Conservation (phyloP, 2,113 vertebrate genomes). For the Pantherophis guttatus region DNA sequence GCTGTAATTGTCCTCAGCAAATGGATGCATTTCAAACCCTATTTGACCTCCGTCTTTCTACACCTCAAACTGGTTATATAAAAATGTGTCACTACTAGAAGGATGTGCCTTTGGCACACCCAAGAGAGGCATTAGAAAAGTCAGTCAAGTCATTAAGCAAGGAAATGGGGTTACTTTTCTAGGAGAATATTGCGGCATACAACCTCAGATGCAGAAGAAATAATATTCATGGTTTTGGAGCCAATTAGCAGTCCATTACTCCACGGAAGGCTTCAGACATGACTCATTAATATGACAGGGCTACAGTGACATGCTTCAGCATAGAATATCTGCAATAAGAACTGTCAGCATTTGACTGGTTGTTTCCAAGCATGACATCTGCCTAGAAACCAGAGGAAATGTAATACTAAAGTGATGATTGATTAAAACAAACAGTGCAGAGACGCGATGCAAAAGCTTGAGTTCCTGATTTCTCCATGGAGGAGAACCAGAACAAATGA, state of each 20-base stretch:
- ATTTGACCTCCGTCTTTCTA: not conserved
- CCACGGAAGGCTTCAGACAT: not conserved
- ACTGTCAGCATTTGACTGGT: not conserved
- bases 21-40: not conserved
- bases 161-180: not conserved
- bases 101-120: not conserved
- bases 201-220: not conserved
- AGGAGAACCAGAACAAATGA: not conserved
- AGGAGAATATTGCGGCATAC: not conserved
- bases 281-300: constrained; percentile 12
- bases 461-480: not conserved
- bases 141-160: not conserved
- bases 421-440: not conserved
- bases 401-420: not conserved
- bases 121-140: not conserved
- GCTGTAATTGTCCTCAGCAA: not conserved
- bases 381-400: not conserved
- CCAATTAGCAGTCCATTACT: constrained; percentile 26
- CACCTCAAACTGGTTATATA: not conserved
- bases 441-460: not conserved
- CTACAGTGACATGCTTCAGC: not conserved
- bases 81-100: not conserved
- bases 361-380: constrained; percentile 12
- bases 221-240: not conserved
- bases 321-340: not conserved